Conservation (phyloP, 2,797 vertebrate genomes). For the Gobio occitaniae region DNA sequence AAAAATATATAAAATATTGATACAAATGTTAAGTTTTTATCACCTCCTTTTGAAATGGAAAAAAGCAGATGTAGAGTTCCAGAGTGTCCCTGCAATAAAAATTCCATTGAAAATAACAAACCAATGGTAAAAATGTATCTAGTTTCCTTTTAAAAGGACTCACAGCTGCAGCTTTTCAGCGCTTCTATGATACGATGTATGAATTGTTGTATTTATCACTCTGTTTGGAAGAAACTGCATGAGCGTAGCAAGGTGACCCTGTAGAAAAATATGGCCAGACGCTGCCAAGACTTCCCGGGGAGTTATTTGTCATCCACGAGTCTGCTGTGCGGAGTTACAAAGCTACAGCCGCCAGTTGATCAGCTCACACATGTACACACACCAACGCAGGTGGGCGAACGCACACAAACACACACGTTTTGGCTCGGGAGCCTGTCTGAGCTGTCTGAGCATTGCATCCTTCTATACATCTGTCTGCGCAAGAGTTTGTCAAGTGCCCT, state of each 20-base stretch:
- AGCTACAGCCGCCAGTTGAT: constrained; percentile 61
- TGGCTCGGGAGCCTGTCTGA: not conserved
- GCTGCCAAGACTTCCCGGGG: constrained; percentile 63
- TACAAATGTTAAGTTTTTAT: not conserved
- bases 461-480: constrained; percentile 6
- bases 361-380: constrained; percentile 41
- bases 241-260: constrained; percentile 65
- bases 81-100: not conserved
- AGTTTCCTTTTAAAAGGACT: constrained; percentile 18
- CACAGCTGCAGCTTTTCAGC: constrained; percentile 22
- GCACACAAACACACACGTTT: not conserved
- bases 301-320: constrained; percentile 64
- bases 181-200: constrained; percentile 39
- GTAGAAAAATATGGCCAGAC: constrained; percentile 58
- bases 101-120: not conserved
- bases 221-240: constrained; percentile 53
- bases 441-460: constrained; percentile 21
- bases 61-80: not conserved
- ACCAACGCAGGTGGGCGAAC: not conserved
- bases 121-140: not conserved
- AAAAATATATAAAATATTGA: no score
- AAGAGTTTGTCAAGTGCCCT: not conserved
- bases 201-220: constrained; percentile 58
- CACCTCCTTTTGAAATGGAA: not conserved
- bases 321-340: constrained; percentile 62